phyloP scores from a whole-genome alignment of 2,888 invertebrate genomes.

The Macrophya annulata region DNA sequence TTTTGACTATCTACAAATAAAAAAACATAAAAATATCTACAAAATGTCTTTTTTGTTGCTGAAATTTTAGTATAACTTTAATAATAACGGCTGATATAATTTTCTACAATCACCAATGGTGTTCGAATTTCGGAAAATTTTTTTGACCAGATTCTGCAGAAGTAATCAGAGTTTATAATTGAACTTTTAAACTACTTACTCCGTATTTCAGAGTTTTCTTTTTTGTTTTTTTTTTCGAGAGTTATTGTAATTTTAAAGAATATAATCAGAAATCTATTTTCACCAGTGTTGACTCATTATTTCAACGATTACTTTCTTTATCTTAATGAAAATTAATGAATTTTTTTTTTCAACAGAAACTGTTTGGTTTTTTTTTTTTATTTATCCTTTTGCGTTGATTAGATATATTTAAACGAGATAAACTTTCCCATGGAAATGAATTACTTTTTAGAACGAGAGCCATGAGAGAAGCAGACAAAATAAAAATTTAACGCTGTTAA shows the following conservation, averaged over 20 bases:
- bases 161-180: not conserved
- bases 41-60: not conserved
- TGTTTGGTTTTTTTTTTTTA: not conserved
- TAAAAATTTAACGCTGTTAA: constrained; percentile 30
- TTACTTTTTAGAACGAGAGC: constrained; percentile 12
- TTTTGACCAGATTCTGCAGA: not conserved
- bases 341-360: not conserved
- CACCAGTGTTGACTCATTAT: too few relatives aligned
- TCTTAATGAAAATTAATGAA: not conserved
- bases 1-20: too few relatives aligned
- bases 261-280: not conserved
- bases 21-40: not conserved
- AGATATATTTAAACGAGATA: not conserved
- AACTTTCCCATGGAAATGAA: not conserved
- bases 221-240: too few relatives aligned
- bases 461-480: constrained; percentile 1
- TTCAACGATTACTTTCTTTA: not conserved
- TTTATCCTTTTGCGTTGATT: not conserved
- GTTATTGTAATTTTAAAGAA: not conserved
- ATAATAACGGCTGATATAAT: not conserved
- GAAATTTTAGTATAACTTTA: not conserved
- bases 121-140: not conserved
- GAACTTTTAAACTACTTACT: not conserved
- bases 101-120: not conserved
- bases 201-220: too few relatives aligned